phyloP scores from a whole-genome alignment of 1,140 invertebrate species.

The Heliconius melpomene region DNA sequence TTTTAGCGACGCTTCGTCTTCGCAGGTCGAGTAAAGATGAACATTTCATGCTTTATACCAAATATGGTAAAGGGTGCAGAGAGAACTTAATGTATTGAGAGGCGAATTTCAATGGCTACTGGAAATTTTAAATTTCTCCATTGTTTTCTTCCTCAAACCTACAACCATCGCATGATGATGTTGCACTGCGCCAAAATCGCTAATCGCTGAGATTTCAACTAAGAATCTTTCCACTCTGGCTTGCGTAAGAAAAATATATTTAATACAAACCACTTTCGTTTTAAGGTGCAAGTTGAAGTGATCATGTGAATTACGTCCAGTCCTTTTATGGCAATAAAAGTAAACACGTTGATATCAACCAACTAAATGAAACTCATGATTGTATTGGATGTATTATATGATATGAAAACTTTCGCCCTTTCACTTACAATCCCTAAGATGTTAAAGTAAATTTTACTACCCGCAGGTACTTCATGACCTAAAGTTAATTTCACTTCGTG shows the following conservation, averaged over 20 bases:
- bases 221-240: background rate
- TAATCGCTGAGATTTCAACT: too few species aligned
- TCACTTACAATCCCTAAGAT: conserved; percentile 29
- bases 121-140: background rate
- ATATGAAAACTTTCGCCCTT: conserved; percentile 30
- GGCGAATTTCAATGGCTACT: too few species aligned
- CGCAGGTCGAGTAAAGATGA: too few species aligned
- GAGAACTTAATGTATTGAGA: too few species aligned
- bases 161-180: too few species aligned
- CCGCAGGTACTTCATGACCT: background rate
- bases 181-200: too few species aligned
- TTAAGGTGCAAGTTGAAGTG: conserved; percentile 19
- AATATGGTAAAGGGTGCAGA: too few species aligned
- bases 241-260: background rate
- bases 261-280: conserved; percentile 3
- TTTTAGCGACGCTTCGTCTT: too few species aligned
- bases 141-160: background rate
- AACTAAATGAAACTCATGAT: conserved; percentile 16
- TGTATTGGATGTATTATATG: conserved; percentile 20
- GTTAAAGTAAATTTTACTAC: conserved; percentile 19
- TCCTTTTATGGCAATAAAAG: conserved; percentile 22
- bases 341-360: conserved; percentile 31
- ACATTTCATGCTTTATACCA: too few species aligned
- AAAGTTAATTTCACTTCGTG: conserved; percentile 19
- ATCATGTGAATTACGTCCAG: conserved; percentile 1